A percentile compares a stretch with the other conserved stretches of the same genome.
Conservation (phyloP, 2,113 vertebrate species). For the Nycticryphes semicollaris region DNA sequence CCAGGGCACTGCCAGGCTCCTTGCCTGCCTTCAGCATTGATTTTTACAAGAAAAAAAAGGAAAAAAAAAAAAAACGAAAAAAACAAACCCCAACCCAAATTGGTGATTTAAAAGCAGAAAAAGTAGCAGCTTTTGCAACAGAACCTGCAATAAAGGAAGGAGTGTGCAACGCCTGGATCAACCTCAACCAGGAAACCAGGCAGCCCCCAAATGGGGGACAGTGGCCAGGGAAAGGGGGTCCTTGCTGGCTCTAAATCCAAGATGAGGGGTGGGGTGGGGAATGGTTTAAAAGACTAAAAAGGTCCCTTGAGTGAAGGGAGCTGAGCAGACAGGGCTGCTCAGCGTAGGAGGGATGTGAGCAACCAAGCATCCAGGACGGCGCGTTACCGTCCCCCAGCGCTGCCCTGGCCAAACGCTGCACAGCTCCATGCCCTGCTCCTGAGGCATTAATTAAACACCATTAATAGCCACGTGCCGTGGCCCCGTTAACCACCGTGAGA, state of each 20-base stretch:
- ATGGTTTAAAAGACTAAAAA: neutral
- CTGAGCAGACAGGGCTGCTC: conserved; percentile 3
- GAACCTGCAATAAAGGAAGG: neutral
- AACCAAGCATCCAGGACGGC: neutral
- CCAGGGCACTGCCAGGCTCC: neutral
- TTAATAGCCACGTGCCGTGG: accelerated
- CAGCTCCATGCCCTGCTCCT: neutral
- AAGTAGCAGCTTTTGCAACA: neutral
- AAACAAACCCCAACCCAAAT: neutral
- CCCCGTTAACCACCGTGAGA: neutral
- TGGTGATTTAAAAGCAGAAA: neutral
- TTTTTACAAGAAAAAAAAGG: neutral
- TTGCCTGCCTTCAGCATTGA: neutral
- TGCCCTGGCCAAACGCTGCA: neutral
- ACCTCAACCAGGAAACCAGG: neutral
- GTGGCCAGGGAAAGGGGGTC: neutral
- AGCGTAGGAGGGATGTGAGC: neutral
- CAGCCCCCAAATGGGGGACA: neutral
- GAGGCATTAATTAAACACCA: neutral
- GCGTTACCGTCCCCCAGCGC: neutral
- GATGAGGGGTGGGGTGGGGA: accelerated
- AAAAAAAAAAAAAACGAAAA: neutral
- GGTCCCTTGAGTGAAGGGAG: neutral
- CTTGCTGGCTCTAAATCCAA: neutral
- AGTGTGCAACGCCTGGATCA: neutral